A percentile compares a stretch with the other conserved stretches of the same genome.
These are phyloP conservation scores for Gasterosteus nipponicus DNA, from an alignment of 2,113 vertebrate genomes.

Conservation along the genomic window DNA sequence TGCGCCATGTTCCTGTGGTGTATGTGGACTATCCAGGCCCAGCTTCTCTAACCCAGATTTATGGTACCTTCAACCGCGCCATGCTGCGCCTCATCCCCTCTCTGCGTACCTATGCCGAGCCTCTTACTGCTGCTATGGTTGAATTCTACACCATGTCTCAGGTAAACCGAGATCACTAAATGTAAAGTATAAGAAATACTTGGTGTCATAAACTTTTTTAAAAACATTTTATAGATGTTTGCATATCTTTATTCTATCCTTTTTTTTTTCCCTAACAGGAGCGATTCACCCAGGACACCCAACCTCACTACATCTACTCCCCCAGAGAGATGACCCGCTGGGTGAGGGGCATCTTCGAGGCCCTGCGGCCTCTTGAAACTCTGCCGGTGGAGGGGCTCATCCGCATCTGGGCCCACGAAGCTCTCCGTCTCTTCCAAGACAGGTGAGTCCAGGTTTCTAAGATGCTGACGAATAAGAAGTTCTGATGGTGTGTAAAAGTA, in stretches of 20 bases:
- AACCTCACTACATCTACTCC: constrained; percentile 99
- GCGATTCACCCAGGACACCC: constrained; percentile 97
- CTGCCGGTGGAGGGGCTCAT: constrained; percentile 97
- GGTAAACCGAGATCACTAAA: constrained; percentile 72
- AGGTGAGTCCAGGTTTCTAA: constrained; percentile 79
- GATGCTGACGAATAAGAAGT: not conserved
- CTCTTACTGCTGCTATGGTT: constrained; percentile 98
- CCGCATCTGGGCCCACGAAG: constrained; percentile 99
- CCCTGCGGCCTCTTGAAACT: constrained; percentile 93
- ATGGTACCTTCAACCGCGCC: constrained; percentile 97
- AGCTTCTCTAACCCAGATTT: constrained; percentile 97
- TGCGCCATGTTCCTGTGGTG: constrained; percentile 96
- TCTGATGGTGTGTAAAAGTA: not conserved
- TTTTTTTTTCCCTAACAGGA: constrained; percentile 80
- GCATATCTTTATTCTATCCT: not conserved
- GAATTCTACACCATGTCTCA: constrained; percentile 99
- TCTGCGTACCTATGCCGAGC: constrained; percentile 93
- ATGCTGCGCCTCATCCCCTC: constrained; percentile 97
- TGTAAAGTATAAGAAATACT: not conserved
- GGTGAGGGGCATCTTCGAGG: constrained; percentile 98
- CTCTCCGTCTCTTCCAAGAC: constrained; percentile 97
- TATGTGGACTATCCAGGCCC: constrained; percentile 99
- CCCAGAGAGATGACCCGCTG: constrained; percentile 99
- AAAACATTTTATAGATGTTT: not conserved
- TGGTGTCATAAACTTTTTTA: not conserved